These are phyloP conservation scores for Clarias macrocephalus DNA, from an alignment of 2,113 vertebrate species.

Conservation along the genomic window DNA sequence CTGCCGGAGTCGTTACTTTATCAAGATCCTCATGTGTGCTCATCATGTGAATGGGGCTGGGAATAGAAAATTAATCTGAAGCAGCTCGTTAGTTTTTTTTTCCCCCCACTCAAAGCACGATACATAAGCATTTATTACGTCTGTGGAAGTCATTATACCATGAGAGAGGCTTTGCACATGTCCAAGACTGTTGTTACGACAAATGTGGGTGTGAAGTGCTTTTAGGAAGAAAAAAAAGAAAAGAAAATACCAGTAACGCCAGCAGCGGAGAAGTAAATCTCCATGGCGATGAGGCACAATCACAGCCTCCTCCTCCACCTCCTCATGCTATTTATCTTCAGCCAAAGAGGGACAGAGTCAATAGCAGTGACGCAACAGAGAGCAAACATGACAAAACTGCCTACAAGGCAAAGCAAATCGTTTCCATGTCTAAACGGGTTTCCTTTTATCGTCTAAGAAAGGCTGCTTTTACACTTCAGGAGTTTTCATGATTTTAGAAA, in stretches of 20 bases:
- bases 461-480: neutral
- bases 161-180: neutral
- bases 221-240: neutral
- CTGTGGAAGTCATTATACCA: neutral
- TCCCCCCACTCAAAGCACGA: neutral
- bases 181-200: neutral
- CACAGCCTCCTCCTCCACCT: constrained; percentile 24
- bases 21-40: neutral
- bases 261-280: constrained; percentile 26
- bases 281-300: constrained; percentile 46
- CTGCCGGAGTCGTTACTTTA: neutral
- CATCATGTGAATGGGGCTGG: neutral
- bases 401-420: neutral
- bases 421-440: neutral
- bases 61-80: neutral
- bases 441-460: neutral
- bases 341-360: constrained; percentile 19
- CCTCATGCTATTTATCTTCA: constrained; percentile 27
- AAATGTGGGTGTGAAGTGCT: constrained; percentile 26
- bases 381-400: constrained; percentile 27
- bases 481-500: neutral
- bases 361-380: constrained; percentile 30
- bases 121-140: neutral
- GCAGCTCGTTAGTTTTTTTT: neutral
- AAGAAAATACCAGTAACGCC: constrained; percentile 20